Evolutionary conservation across 2,888 invertebrate genomes (phyloP).

Genomic region (Caenorhabditis wallacei): DNA sequence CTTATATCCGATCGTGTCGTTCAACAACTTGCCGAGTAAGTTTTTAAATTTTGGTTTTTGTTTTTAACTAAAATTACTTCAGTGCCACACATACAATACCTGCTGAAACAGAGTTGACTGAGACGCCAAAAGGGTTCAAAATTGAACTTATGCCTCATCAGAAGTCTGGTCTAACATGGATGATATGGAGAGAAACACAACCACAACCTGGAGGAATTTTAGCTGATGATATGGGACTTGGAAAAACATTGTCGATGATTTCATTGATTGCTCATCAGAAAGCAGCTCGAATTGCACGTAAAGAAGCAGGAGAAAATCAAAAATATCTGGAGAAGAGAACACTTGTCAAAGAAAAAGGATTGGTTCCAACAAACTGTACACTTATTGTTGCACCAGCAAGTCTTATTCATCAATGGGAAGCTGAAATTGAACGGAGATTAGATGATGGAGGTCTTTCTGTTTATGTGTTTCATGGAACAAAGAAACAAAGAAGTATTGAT

Average conservation of each 20-base stretch:
- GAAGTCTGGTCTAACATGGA: slow-evolving; percentile 90
- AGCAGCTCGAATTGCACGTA: slow-evolving; percentile 68
- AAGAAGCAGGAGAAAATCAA: slow-evolving; percentile 62
- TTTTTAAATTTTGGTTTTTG: neutral
- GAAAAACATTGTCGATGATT: slow-evolving; percentile 85
- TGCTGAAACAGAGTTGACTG: slow-evolving; percentile 67
- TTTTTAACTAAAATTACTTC: slow-evolving; percentile 20
- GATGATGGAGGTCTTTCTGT: slow-evolving; percentile 87
- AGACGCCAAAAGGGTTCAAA: slow-evolving; percentile 75
- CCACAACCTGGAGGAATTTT: slow-evolving; percentile 92
- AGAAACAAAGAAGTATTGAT: slow-evolving; percentile 83
- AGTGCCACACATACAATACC: slow-evolving; percentile 71
- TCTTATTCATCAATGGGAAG: slow-evolving; percentile 92
- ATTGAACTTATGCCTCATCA: slow-evolving; percentile 81
- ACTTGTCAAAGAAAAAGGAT: slow-evolving; percentile 60
- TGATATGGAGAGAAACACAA: slow-evolving; percentile 93
- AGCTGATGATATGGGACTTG: slow-evolving; percentile 86
- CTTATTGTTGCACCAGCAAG: slow-evolving; percentile 95
- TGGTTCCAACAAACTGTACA: slow-evolving; percentile 83
- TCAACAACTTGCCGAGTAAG: slow-evolving; percentile 73
- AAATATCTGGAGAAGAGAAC: slow-evolving; percentile 60
- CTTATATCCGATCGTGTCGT: slow-evolving; percentile 72
- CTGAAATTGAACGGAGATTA: slow-evolving; percentile 86
- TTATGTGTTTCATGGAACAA: slow-evolving; percentile 90
- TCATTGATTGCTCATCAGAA: slow-evolving; percentile 84